Evolutionary conservation across 2,113 vertebrate genomes (phyloP).

Genomic region (Camelus bactrianus): DNA sequence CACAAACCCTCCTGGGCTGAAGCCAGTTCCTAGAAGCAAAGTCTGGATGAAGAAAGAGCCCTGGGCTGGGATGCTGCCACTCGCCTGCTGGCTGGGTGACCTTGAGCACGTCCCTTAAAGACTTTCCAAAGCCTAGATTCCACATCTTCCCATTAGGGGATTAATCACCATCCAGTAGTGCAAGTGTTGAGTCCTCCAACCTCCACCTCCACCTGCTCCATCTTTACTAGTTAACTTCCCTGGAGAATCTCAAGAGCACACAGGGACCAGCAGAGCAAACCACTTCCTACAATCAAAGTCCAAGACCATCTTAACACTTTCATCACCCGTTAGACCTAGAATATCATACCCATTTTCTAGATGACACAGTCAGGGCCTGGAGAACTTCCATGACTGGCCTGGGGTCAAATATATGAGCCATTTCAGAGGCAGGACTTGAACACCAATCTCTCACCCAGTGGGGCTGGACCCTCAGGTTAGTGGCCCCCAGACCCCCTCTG

Average conservation of each 20-base stretch:
- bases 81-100: neutral
- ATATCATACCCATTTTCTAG: neutral
- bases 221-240: neutral
- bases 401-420: neutral
- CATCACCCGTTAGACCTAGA: neutral
- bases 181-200: neutral
- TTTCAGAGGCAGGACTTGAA: neutral
- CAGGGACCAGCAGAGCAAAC: neutral
- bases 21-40: conserved; percentile 61
- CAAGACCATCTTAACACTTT: neutral
- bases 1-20: neutral
- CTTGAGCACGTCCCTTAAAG: neutral
- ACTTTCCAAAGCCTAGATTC: neutral
- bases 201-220: neutral
- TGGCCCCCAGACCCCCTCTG: neutral
- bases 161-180: neutral
- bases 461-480: neutral
- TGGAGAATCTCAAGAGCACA: neutral
- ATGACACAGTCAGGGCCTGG: neutral
- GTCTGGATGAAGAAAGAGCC: neutral
- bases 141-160: neutral
- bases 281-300: neutral
- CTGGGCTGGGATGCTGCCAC: neutral
- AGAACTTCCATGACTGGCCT: neutral
- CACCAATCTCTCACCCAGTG: neutral